phyloP scores from a whole-genome alignment of 2,113 vertebrate genomes.

The Halichoerus grypus region DNA sequence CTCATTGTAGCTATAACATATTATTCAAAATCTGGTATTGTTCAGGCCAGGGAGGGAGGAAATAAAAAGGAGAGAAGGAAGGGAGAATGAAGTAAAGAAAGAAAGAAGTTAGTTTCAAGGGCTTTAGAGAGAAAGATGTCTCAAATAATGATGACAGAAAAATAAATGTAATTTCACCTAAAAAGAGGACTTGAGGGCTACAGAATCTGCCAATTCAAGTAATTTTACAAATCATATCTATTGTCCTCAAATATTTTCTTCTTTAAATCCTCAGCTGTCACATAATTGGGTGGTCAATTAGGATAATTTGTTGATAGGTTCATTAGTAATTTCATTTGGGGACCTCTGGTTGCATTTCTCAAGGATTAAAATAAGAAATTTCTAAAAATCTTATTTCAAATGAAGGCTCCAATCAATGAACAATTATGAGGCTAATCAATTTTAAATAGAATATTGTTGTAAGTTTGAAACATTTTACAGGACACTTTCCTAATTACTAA shows the following conservation, averaged over 20 bases:
- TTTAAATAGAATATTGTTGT: conserved; percentile 71
- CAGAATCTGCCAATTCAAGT: background rate
- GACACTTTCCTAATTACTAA: conserved; percentile 49
- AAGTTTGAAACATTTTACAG: conserved; percentile 66
- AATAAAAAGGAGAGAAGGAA: background rate
- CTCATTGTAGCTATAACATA: background rate
- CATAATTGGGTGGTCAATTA: conserved; percentile 49
- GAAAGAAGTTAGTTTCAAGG: background rate
- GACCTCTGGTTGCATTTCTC: background rate
- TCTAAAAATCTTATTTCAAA: conserved; percentile 55
- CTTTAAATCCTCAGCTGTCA: background rate
- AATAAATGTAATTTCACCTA: background rate
- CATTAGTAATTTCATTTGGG: background rate
- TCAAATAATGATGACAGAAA: background rate
- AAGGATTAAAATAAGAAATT: conserved; percentile 64
- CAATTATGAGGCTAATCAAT: conserved; percentile 22
- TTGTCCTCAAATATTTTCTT: background rate
- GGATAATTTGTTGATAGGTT: conserved; percentile 35
- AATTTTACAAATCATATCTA: conserved; percentile 2
- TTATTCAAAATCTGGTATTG: background rate
- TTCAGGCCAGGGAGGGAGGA: background rate
- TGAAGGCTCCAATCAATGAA: conserved; percentile 38
- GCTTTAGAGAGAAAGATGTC: background rate
- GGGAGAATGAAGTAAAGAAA: background rate
- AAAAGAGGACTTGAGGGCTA: background rate